Evolutionary conservation across 2,888 invertebrate species (phyloP).

Genomic region (Abrostola triplasia): DNA sequence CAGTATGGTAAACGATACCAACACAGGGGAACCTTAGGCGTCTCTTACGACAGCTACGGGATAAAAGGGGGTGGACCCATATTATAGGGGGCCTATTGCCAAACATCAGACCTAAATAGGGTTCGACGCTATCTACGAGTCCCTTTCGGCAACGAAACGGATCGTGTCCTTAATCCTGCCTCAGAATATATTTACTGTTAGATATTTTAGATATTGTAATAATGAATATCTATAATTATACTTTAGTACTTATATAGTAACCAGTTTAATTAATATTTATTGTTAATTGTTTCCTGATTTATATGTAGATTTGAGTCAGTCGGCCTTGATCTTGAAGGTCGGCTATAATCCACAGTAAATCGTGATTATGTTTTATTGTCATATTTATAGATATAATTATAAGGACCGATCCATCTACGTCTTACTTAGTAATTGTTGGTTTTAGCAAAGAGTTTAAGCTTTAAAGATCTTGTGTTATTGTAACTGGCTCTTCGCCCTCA

Average conservation of each 20-base stretch:
- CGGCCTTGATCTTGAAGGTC: constrained; percentile 16
- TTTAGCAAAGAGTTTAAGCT: background rate
- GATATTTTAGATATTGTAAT: background rate
- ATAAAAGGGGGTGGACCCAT: too few relatives aligned
- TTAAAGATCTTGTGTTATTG: too few relatives aligned
- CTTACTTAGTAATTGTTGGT: background rate
- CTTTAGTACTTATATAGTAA: constrained; percentile 19
- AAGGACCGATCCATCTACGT: background rate
- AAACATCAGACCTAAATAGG: too few relatives aligned
- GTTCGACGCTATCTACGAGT: too few relatives aligned
- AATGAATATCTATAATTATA: constrained; percentile 15
- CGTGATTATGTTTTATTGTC: constrained; percentile 10
- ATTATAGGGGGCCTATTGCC: too few relatives aligned
- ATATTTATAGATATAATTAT: constrained; percentile 22
- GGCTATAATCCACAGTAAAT: background rate
- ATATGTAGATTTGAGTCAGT: constrained; percentile 20
- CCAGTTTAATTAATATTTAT: constrained; percentile 32
- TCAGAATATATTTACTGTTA: too few relatives aligned
- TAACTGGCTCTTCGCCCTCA: too few relatives aligned
- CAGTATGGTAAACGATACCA: too few relatives aligned
- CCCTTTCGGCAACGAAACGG: too few relatives aligned
- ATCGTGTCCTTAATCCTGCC: too few relatives aligned
- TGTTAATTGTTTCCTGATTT: constrained; percentile 42
- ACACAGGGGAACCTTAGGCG: too few relatives aligned
- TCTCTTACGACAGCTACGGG: too few relatives aligned